Conservation (phyloP, 2,888 invertebrate genomes). For the Macrosoma leucophasiata region DNA sequence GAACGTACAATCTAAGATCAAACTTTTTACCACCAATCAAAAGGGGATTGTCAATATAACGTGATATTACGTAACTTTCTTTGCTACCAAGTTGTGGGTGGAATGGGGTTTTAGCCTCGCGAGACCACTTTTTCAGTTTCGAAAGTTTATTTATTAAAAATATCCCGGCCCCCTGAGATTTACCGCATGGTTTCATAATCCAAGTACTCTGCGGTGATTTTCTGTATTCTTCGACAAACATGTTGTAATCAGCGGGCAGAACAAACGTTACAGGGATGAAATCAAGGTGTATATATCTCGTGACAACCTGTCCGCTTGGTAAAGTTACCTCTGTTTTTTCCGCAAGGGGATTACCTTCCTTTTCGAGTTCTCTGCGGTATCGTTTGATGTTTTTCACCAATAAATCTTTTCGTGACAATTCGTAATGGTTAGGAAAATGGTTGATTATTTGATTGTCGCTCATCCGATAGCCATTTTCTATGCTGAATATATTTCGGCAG, state of each 20-base stretch:
- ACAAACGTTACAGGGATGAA: constrained; percentile 96
- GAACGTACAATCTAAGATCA: constrained; percentile 92
- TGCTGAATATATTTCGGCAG: constrained; percentile 88
- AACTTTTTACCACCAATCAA: constrained; percentile 98
- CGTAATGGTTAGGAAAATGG: constrained; percentile 94
- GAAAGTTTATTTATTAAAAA: constrained; percentile 96
- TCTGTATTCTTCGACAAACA: constrained; percentile 96
- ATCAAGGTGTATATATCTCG: constrained; percentile 87
- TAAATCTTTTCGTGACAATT: constrained; percentile 95
- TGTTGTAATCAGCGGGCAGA: constrained; percentile 95
- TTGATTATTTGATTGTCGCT: constrained; percentile 64
- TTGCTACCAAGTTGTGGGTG: constrained; percentile 85
- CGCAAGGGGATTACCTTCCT: constrained; percentile 89
- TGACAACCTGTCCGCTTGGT: constrained; percentile 78
- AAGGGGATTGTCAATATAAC: constrained; percentile 96
- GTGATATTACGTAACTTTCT: constrained; percentile 96
- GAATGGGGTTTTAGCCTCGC: constrained; percentile 78
- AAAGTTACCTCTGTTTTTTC: constrained; percentile 77
- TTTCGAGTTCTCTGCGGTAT: constrained; percentile 92
- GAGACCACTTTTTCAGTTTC: constrained; percentile 92
- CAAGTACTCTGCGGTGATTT: constrained; percentile 96
- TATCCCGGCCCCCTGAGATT: constrained; percentile 95
- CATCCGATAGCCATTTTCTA: constrained; percentile 90
- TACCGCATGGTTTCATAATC: constrained; percentile 98
- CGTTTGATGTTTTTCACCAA: constrained; percentile 96